Evolutionary conservation across 1,140 invertebrate species (phyloP), one percentile per base, ranked within the genome.

Genomic region (Nebria ingens): DNA sequence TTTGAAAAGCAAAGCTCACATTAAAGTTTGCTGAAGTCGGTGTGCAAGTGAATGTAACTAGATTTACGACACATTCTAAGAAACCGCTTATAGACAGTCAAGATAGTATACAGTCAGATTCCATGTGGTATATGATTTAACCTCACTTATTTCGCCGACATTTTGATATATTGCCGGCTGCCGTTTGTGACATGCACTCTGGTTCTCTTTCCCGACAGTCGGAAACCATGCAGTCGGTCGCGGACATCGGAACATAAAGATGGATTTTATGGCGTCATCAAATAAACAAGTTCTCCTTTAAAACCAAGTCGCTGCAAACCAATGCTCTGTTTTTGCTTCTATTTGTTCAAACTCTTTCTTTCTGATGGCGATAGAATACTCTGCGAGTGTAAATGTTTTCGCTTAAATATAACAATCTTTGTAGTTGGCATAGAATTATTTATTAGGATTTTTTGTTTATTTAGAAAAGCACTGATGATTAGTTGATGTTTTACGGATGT

Each of bases 221-320:
- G 40, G 15, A 9, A 12, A 11, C 40, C 15, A 4, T 45, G 17
- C 40, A 12, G 9, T 11, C 40, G 6, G 9, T 17, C 17, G 6
- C 40, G 40, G 4, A 45, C 50, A 51, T 21, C 21, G 21, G 4
- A 11, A 73, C 71, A 71, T 74, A 74, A 75, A 74, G 71, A 74
- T 71, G 70, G 67, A 70, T 74, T 75, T 74, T 75, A 75, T 69
- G 71, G 67, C 65, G 65, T 70, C 71, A 75, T 75, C 73, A 74
- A 74, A 75, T 75, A 73, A 74, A 75, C 72, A 74, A 72, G 71
- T 73, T 73, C 70, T 72, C 71, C 74, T 68, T 71, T 74, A 64
- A 69, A 71, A 67, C 67, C 66, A 67, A 64, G 19, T 49, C 6
- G 4, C 6, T 17, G 17, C 42, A 22, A 17, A 19, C 50, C 40